These are phyloP conservation scores for rat (Rattus norvegicus) DNA, from an alignment of 2,113 vertebrate species.

Conservation along the genomic window GRCr8 NC_086037.1:8683501-8684000, in stretches of 20 bases:
- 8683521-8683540: neutral
- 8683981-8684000: neutral
- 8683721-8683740: too few species aligned
- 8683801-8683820: neutral
- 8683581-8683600: neutral
- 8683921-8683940: too few species aligned
- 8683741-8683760: neutral
- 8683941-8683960: neutral
- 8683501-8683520: constrained; percentile 64
- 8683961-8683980: neutral
- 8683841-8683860: neutral
- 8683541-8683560: constrained; percentile 31
- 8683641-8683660: neutral
- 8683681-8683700: neutral
- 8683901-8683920: neutral
- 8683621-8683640: neutral
- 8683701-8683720: too few species aligned
- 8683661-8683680: neutral
- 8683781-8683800: neutral
- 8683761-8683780: neutral
- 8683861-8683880: neutral
- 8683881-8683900: neutral
- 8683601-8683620: neutral
- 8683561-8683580: neutral
- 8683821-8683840: neutral